phyloP scores from a whole-genome alignment of 2,888 invertebrate species.

The Digitonthophagus gazella region DNA sequence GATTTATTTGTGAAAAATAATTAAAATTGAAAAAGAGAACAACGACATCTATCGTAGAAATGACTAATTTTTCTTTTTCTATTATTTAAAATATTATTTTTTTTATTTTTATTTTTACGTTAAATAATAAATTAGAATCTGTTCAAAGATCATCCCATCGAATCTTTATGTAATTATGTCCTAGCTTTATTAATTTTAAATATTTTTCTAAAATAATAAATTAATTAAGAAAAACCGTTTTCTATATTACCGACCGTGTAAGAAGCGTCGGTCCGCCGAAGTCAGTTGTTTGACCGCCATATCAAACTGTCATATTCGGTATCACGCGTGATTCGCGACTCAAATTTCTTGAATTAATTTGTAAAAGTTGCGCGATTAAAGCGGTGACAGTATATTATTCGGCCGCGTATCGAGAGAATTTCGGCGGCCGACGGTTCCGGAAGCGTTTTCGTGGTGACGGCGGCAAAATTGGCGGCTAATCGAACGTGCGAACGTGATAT shows the following conservation, averaged over 20 bases:
- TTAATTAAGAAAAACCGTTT: neutral
- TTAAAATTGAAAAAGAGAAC: no score
- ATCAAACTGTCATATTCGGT: constrained; percentile 32
- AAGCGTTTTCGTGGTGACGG: constrained; percentile 1
- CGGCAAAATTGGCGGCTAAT: constrained; percentile 15
- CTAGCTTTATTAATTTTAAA: no score
- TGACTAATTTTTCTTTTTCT: no score
- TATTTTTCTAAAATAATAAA: neutral
- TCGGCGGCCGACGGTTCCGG: neutral
- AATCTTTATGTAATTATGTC: no score
- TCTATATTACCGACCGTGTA: constrained; percentile 21
- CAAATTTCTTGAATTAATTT: constrained; percentile 31
- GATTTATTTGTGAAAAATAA: no score
- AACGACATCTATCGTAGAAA: no score
- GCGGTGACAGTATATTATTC: constrained; percentile 19
- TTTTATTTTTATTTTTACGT: no score
- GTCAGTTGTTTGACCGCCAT: constrained; percentile 36
- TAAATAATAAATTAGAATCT: no score
- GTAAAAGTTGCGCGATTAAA: constrained; percentile 21
- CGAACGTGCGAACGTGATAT: constrained; percentile 25
- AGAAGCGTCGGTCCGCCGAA: constrained; percentile 27
- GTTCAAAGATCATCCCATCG: no score
- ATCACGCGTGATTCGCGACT: constrained; percentile 33
- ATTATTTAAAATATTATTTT: no score
- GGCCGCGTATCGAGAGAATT: constrained; percentile 11